Evolutionary conservation across 2,888 invertebrate species (phyloP).

Genomic region (Trissolcus brochymenae): DNA sequence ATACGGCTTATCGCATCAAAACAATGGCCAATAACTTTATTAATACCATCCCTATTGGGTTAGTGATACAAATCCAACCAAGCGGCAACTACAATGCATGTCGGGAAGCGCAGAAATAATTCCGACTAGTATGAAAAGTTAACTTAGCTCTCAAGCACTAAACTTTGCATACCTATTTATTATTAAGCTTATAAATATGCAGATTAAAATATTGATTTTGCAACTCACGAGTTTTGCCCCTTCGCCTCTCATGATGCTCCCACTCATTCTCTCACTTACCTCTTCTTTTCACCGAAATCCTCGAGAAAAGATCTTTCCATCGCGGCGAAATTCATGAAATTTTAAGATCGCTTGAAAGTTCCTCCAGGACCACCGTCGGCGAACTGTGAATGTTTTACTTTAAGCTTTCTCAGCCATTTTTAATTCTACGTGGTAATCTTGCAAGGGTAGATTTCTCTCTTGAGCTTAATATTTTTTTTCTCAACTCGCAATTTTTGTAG

Average conservation of each 20-base stretch:
- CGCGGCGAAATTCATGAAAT: constrained; percentile 59
- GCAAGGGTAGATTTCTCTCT: constrained; percentile 15
- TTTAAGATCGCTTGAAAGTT: constrained; percentile 59
- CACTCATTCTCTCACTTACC: constrained; percentile 4
- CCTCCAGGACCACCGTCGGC: constrained; percentile 49
- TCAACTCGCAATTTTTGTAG: constrained; percentile 7
- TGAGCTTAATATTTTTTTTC: no score
- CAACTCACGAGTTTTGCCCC: constrained; percentile 17
- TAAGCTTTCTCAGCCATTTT: constrained; percentile 43
- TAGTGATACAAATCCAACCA: constrained; percentile 35
- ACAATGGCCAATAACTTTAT: no score
- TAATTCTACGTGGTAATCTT: constrained; percentile 2
- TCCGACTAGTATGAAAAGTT: constrained; percentile 40
- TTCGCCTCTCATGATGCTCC: constrained; percentile 1
- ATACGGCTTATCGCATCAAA: no score
- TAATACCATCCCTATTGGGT: constrained; percentile 25
- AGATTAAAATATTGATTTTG: constrained; percentile 61
- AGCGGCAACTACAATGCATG: constrained; percentile 27
- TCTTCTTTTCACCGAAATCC: constrained; percentile 22
- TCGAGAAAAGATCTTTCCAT: constrained; percentile 51
- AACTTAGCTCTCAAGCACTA: constrained; percentile 31
- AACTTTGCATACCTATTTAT: constrained; percentile 59
- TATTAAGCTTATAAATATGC: constrained; percentile 65
- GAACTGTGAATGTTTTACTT: constrained; percentile 52
- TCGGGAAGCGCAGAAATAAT: constrained; percentile 15